Evolutionary conservation across 1,140 invertebrate genomes (phyloP).

Genomic region (Zaprionus africanus): DNA sequence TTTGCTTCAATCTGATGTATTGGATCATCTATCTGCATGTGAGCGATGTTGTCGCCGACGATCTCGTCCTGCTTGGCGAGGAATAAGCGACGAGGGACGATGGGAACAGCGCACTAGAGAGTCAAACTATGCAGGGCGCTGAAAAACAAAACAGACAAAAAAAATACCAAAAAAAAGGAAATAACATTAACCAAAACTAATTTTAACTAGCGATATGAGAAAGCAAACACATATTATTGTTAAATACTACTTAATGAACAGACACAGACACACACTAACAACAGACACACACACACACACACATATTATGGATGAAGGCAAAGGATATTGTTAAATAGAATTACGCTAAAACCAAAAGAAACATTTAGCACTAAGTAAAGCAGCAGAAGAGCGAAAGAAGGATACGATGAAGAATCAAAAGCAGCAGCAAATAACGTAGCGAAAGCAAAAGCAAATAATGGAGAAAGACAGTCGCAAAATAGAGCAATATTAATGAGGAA

Average conservation of each 20-base stretch:
- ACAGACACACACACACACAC: slow-evolving; percentile 37
- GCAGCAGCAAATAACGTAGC: slow-evolving; percentile 56
- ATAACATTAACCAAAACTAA: slow-evolving; percentile 63
- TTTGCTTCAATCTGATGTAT: slow-evolving; percentile 99
- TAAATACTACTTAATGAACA: slow-evolving; percentile 57
- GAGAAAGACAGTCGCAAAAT: slow-evolving; percentile 50
- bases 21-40: slow-evolving; percentile 99
- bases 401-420: slow-evolving; percentile 76
- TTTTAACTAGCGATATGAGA: slow-evolving; percentile 78
- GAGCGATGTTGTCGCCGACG: slow-evolving; percentile 96
- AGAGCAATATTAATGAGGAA: slow-evolving; percentile 25
- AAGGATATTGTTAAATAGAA: slow-evolving; percentile 81
- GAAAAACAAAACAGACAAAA: slow-evolving; percentile 58
- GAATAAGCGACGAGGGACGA: slow-evolving; percentile 83
- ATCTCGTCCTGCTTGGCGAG: slow-evolving; percentile 93
- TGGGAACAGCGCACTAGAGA: slow-evolving; percentile 72
- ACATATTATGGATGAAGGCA: slow-evolving; percentile 73
- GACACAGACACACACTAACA: slow-evolving; percentile 49
- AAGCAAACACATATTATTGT: slow-evolving; percentile 68
- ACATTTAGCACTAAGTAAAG: slow-evolving; percentile 32
- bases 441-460: slow-evolving; percentile 58
- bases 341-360: slow-evolving; percentile 57
- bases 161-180: slow-evolving; percentile 41
- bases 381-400: slow-evolving; percentile 34
- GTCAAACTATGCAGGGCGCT: slow-evolving; percentile 77